phyloP scores from a whole-genome alignment of 2,797 vertebrate species.

The Darevskia nairensis region DNA sequence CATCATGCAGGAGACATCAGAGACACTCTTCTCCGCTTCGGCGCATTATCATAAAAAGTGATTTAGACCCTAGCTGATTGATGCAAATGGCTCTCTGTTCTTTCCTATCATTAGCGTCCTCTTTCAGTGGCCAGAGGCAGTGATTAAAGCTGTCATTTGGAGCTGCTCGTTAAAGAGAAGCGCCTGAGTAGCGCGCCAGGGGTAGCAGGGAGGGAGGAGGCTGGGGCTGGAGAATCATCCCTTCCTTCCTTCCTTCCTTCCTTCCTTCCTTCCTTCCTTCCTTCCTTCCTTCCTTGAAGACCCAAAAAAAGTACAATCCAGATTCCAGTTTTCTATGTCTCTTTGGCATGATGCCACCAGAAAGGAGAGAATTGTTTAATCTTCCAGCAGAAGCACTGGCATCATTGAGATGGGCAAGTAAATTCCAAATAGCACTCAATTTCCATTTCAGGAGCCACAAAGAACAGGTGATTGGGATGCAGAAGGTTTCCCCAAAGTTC shows the following conservation, averaged over 20 bases:
- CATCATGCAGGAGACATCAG: slow-evolving; percentile 94
- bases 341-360: background rate
- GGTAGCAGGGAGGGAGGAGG: slow-evolving; percentile 35
- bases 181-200: slow-evolving; percentile 83
- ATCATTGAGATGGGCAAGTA: background rate
- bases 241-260: background rate
- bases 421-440: background rate
- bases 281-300: slow-evolving; percentile 42
- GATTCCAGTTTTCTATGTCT: slow-evolving; percentile 59
- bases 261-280: no score
- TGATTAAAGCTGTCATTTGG: slow-evolving; percentile 99
- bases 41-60: slow-evolving; percentile 99
- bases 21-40: slow-evolving; percentile 89
- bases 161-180: slow-evolving; percentile 97
- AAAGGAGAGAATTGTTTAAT: slow-evolving; percentile 48
- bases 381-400: background rate
- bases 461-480: no score
- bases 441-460: no score
- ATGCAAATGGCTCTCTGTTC: slow-evolving; percentile 99
- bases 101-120: slow-evolving; percentile 98
- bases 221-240: slow-evolving; percentile 13
- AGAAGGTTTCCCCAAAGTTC: no score
- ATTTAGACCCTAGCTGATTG: slow-evolving; percentile 97
- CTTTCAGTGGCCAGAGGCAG: slow-evolving; percentile 98
- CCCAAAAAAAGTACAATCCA: slow-evolving; percentile 33